Evolutionary conservation across 1,140 invertebrate species (phyloP).

Genomic region (Bombus sylvicola): DNA sequence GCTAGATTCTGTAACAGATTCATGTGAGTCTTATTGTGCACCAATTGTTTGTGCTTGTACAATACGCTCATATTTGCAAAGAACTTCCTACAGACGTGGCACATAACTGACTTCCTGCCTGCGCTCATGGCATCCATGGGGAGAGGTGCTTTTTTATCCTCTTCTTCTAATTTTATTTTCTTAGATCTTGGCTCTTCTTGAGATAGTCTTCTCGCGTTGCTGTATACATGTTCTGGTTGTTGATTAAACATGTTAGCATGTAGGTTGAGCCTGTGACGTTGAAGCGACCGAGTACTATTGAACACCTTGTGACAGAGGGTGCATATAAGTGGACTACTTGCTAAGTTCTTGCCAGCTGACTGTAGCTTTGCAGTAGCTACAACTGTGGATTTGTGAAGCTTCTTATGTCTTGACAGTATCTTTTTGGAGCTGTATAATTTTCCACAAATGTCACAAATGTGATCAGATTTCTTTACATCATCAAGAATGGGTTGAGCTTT

Average conservation of each 20-base stretch:
- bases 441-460: constrained; percentile 84
- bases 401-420: constrained; percentile 83
- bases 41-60: constrained; percentile 76
- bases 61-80: constrained; percentile 77
- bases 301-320: constrained; percentile 84
- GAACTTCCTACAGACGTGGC: constrained; percentile 74
- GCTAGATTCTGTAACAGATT: constrained; percentile 58
- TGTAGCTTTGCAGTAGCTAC: constrained; percentile 63
- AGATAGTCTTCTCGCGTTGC: not conserved
- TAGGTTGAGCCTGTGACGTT: constrained; percentile 51
- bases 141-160: not conserved
- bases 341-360: constrained; percentile 75
- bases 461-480: constrained; percentile 73
- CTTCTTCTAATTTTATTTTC: constrained; percentile 30
- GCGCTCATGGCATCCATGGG: constrained; percentile 1
- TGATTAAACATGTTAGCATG: constrained; percentile 24
- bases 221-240: not conserved
- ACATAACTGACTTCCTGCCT: constrained; percentile 74
- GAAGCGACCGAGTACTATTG: constrained; percentile 76
- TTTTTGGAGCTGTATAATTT: constrained; percentile 83
- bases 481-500: constrained; percentile 76
- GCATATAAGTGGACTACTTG: constrained; percentile 80
- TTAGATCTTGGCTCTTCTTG: constrained; percentile 40
- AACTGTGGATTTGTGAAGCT: constrained; percentile 73
- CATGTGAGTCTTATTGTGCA: constrained; percentile 65